Percentiles rank a stretch among this genome's conserved stretches.
Evolutionary conservation across 2,113 vertebrate species (phyloP).

Genomic region (Pteronura brasiliensis): DNA sequence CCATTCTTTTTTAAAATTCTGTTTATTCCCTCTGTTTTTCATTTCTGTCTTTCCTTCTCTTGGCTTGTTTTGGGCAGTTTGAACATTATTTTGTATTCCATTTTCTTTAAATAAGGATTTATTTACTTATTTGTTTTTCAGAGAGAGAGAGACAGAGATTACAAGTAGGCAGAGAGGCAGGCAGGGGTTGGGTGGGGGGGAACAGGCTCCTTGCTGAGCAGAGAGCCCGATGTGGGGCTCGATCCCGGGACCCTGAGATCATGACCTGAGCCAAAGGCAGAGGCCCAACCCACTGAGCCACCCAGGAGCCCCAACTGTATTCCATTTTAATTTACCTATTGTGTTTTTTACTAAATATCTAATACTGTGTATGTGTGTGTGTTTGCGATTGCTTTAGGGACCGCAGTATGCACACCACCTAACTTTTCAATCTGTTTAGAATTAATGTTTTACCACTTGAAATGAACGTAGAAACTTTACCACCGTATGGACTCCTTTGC

Average conservation of each 20-base stretch:
- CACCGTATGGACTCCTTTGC: neutral
- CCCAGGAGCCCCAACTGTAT: neutral
- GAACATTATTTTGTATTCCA: neutral
- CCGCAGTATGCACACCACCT: neutral
- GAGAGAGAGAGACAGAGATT: no score
- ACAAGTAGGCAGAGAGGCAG: no score
- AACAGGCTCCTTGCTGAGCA: no score
- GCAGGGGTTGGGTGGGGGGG: rapidly evolving
- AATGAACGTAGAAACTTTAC: neutral
- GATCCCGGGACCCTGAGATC: no score
- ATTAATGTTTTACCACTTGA: neutral
- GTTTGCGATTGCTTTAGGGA: neutral
- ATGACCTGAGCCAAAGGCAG: no score
- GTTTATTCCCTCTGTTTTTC: neutral
- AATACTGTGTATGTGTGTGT: no score
- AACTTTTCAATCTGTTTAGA: neutral
- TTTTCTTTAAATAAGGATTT: neutral
- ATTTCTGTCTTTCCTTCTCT: neutral
- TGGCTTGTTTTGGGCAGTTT: neutral
- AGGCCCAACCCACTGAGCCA: no score
- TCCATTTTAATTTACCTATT: neutral
- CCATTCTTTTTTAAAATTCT: neutral
- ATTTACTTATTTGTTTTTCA: no score
- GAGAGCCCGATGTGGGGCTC: no score
- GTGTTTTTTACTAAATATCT: neutral